Conservation (phyloP, 2,888 invertebrate genomes). For the Lasioglossum oenotherae region DNA sequence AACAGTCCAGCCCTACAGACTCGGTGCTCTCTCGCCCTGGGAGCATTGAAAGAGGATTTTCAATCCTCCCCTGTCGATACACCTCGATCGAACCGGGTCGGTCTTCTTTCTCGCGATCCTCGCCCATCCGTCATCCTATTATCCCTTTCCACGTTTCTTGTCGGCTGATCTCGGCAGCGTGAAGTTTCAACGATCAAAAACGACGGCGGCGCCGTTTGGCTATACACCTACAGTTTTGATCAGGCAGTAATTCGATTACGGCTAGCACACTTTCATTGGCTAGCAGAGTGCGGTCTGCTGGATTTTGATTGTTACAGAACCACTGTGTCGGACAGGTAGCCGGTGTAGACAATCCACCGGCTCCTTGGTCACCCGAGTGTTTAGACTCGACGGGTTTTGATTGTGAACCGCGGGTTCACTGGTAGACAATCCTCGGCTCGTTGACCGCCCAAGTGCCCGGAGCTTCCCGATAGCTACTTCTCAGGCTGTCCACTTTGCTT, state of each 20-base stretch:
- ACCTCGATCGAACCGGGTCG: not conserved
- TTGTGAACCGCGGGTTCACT: not conserved
- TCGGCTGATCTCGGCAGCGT: not conserved
- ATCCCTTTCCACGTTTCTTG: not conserved
- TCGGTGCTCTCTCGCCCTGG: not conserved
- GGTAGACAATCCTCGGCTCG: not conserved
- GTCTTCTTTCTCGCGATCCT: not conserved
- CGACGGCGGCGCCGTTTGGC: not conserved
- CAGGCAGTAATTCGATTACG: not conserved
- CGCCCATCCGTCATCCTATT: constrained; percentile 17
- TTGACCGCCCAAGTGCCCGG: not conserved
- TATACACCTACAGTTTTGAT: not conserved
- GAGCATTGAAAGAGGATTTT: constrained; percentile 7
- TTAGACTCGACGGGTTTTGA: not conserved
- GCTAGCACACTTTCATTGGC: not conserved
- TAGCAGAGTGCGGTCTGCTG: constrained; percentile 6
- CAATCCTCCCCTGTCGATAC: constrained; percentile 29
- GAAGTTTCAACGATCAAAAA: not conserved
- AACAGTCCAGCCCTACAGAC: not conserved
- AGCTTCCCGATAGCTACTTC: not conserved
- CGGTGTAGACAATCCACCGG: not conserved
- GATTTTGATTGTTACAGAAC: not conserved
- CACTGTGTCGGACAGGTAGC: not conserved
- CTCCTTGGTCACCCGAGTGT: not conserved
- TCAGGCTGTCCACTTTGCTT: not conserved